Conservation (phyloP, 2,113 vertebrate genomes). For the Gallinago undulata region DNA sequence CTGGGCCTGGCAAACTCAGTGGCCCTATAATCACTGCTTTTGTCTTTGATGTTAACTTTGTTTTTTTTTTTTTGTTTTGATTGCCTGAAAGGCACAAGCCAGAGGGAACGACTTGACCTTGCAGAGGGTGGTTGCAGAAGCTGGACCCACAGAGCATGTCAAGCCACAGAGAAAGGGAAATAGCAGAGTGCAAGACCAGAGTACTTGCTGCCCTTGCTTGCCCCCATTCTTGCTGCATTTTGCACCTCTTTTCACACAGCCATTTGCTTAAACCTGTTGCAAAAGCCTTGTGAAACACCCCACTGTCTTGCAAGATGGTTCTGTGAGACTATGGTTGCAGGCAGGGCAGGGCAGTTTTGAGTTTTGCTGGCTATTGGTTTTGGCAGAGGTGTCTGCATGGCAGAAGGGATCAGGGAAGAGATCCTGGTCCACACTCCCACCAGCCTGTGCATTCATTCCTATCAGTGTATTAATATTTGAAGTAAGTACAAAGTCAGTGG, state of each 20-base stretch:
- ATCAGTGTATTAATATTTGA: no score
- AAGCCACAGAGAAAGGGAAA: not conserved
- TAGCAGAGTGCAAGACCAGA: not conserved
- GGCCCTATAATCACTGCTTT: not conserved
- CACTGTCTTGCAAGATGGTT: not conserved
- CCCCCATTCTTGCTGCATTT: not conserved
- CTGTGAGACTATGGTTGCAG: not conserved
- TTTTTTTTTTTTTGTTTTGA: not conserved
- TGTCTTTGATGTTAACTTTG: not conserved
- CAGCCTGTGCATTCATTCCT: not conserved
- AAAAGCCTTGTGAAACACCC: constrained; percentile 25
- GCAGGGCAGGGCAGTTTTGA: not conserved
- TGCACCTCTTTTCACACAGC: not conserved
- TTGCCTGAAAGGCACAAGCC: not conserved
- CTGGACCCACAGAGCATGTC: not conserved
- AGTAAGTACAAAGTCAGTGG: not conserved
- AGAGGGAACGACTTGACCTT: not conserved
- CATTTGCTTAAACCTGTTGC: not conserved
- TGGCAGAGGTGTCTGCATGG: not conserved
- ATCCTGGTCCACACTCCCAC: not conserved
- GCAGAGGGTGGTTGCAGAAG: not conserved
- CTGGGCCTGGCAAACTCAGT: not conserved
- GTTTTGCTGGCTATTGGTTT: not conserved
- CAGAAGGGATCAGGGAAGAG: not conserved
- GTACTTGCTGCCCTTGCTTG: not conserved